phyloP scores from a whole-genome alignment of 1,140 invertebrate genomes.

The Nephila pilipes region DNA sequence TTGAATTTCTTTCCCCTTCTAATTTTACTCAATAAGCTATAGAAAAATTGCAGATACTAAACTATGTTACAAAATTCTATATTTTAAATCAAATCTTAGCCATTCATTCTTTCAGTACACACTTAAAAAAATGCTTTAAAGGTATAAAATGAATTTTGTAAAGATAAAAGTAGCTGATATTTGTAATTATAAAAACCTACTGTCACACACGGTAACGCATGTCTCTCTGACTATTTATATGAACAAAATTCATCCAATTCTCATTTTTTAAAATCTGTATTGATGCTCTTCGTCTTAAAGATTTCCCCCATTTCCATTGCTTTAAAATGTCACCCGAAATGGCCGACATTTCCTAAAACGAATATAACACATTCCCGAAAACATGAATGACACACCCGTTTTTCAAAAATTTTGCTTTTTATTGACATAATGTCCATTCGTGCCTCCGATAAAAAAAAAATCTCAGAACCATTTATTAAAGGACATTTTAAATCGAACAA shows the following conservation, averaged over 20 bases:
- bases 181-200: too few species aligned
- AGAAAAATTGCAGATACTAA: too few species aligned
- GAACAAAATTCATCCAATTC: background rate
- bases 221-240: too few species aligned
- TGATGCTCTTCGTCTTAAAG: background rate
- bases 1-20: too few species aligned
- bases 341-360: background rate
- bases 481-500: slow-evolving; percentile 19
- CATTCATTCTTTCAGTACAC: too few species aligned
- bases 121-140: too few species aligned
- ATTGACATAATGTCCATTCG: slow-evolving; percentile 48
- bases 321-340: background rate
- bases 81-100: too few species aligned
- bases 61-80: too few species aligned
- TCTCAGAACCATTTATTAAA: slow-evolving; percentile 42
- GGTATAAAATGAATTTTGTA: too few species aligned
- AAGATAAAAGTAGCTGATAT: too few species aligned
- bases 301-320: background rate
- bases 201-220: too few species aligned
- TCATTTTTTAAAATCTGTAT: background rate
- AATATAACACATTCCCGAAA: slow-evolving; percentile 6
- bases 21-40: too few species aligned
- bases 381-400: slow-evolving; percentile 30
- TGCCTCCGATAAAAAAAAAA: slow-evolving; percentile 17
- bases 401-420: slow-evolving; percentile 34